These are phyloP conservation scores for Bombus superbus DNA, from an alignment of 1,140 invertebrate genomes.

Conservation along the genomic window DNA sequence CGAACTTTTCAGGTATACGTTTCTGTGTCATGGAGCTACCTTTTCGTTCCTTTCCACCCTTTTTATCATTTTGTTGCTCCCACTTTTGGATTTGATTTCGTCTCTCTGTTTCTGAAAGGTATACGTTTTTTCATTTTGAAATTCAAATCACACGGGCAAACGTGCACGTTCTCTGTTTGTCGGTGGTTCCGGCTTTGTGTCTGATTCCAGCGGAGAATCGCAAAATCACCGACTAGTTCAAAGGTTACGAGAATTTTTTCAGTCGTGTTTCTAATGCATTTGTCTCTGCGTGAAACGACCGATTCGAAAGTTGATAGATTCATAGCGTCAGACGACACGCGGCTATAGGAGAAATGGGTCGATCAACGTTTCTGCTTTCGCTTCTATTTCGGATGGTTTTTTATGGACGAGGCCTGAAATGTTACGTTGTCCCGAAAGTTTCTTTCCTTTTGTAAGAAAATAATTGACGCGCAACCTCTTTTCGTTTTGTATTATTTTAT, in stretches of 20 bases:
- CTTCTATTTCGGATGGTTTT: background rate
- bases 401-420: background rate
- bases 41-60: background rate
- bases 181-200: constrained; percentile 21
- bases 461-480: too few relatives aligned
- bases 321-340: too few relatives aligned
- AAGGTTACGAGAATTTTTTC: background rate
- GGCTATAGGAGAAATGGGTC: background rate
- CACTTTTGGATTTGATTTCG: background rate
- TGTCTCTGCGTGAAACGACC: background rate
- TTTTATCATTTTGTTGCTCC: background rate
- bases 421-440: too few relatives aligned
- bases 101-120: background rate
- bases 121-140: background rate
- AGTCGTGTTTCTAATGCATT: background rate
- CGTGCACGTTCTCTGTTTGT: constrained; percentile 31
- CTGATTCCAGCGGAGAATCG: background rate
- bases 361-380: background rate
- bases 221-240: background rate
- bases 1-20: constrained; percentile 18
- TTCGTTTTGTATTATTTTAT: too few relatives aligned
- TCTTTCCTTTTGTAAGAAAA: too few relatives aligned
- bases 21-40: background rate
- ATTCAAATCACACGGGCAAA: background rate
- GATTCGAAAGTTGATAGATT: background rate